These are phyloP conservation scores for Nomada goodeniana DNA, from an alignment of 2,888 invertebrate genomes.

Conservation along the genomic window DNA sequence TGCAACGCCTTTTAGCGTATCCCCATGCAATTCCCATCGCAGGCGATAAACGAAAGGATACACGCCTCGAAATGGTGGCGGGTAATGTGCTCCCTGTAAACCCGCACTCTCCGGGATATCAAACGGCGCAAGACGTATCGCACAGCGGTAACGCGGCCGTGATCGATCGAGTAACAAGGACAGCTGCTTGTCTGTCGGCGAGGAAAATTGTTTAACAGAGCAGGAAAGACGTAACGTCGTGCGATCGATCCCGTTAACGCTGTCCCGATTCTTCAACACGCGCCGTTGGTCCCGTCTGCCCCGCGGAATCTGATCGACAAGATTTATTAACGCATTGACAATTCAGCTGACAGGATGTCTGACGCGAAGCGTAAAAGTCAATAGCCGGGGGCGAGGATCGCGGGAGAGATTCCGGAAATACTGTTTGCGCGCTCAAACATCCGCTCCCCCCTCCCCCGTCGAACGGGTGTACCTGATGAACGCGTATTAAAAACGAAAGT, in stretches of 20 bases:
- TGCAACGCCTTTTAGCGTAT: no score
- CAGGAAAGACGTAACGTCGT: constrained; percentile 22
- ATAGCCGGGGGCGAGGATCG: neutral
- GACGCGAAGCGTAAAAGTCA: constrained; percentile 14
- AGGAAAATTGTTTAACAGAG: constrained; percentile 49
- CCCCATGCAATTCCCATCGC: no score
- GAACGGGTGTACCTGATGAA: neutral
- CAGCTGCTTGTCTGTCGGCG: constrained; percentile 41
- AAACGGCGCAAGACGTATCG: constrained; percentile 46
- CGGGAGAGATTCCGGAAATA: constrained; percentile 19
- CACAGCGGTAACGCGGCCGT: constrained; percentile 53
- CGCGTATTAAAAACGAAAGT: constrained; percentile 35
- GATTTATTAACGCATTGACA: neutral
- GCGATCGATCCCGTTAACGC: constrained; percentile 30
- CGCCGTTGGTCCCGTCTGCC: neutral
- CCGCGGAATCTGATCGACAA: constrained; percentile 6
- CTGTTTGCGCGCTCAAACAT: constrained; percentile 12
- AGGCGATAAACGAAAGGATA: constrained; percentile 23
- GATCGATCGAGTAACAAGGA: constrained; percentile 61
- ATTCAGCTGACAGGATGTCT: neutral
- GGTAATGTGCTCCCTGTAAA: constrained; percentile 46
- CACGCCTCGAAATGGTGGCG: constrained; percentile 1
- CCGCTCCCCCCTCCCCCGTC: neutral
- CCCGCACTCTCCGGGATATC: constrained; percentile 52
- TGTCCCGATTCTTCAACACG: constrained; percentile 6